Evolutionary conservation across 1,140 invertebrate genomes (phyloP), one percentile per base, ranked within the genome.

Genomic region (Caligus rogercresseyi): DNA sequence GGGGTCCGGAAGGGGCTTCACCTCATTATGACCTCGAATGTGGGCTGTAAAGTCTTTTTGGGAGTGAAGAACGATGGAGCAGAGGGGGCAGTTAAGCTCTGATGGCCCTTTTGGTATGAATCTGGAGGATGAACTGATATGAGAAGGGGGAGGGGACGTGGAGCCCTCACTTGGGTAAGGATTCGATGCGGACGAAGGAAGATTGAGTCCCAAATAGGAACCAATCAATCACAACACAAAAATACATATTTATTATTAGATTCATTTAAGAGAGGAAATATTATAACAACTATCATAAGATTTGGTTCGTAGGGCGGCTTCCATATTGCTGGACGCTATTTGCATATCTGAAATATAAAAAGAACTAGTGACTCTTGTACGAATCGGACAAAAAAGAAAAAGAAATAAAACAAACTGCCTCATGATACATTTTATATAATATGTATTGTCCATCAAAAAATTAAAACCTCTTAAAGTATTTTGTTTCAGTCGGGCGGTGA

Each of bases 11-110:
- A 25, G 72, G 71, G 65, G 55, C 53, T 63, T 75, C 54, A 74
- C 74, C 67, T 77, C 77, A 67, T 81, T 82, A 71, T 82, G 81
- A 61, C 76, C 78, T 23, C 82, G 76, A 64, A 84, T 82, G 70
- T 85, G 83, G 31, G 79, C 72, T 4, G 83, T 84, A 68, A 83
- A 80, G 31, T 82, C 79, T 68, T 82, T 80, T 55, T 78, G 77
- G 24, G 78, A 78, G 13, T 73, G 71, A 31, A 83, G 72, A 43
- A 77, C 75, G 23, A 75, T 74, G 24, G 78, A 74, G 71, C 83
- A 84, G 53, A 83, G 78, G 7, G 81, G 81, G 71, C 82, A 84
- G 24, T 60, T 64, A 58, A 67, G 65, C 55, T 65, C 66, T 51
- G 61, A 63, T 2, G 57, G 20, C 3, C 55, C 13, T 21, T 23